Evolutionary conservation across 1,140 invertebrate genomes (phyloP).

Genomic region (Heliconius himera): DNA sequence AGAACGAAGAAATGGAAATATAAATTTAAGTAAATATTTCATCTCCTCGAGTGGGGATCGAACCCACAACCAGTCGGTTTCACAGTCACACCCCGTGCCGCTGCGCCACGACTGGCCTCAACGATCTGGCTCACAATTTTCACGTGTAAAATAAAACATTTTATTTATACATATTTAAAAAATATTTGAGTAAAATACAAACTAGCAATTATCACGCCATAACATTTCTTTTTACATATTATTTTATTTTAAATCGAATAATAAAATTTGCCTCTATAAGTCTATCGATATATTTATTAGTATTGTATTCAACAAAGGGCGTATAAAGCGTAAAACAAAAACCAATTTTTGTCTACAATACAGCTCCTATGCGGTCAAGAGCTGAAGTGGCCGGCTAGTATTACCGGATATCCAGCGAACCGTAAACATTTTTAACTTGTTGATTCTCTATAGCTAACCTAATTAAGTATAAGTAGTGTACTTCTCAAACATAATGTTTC

Average conservation of each 20-base stretch:
- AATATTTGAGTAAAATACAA: too few species aligned
- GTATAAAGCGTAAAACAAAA: not conserved
- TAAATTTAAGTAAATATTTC: too few species aligned
- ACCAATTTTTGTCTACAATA: not conserved
- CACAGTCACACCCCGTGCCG: too few species aligned
- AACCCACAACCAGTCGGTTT: too few species aligned
- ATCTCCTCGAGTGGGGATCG: too few species aligned
- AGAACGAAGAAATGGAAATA: too few species aligned
- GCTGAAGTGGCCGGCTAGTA: not conserved
- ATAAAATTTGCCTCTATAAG: not conserved
- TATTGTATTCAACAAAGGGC: not conserved
- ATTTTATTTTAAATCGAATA: not conserved
- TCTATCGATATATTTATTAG: not conserved
- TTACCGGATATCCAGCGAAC: not conserved
- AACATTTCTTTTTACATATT: not conserved
- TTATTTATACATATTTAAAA: too few species aligned
- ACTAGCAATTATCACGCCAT: too few species aligned
- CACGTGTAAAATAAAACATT: too few species aligned
- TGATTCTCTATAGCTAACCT: not conserved
- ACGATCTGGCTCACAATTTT: too few species aligned
- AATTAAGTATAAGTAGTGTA: not conserved
- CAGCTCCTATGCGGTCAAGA: constrained; percentile 3
- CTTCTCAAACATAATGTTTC: not conserved
- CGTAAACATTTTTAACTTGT: constrained; percentile 3
- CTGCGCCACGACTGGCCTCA: too few species aligned